Percentiles rank a stretch among this genome's conserved stretches.
Conservation (phyloP, 2,113 vertebrate species). For the Gulo gulo region DNA sequence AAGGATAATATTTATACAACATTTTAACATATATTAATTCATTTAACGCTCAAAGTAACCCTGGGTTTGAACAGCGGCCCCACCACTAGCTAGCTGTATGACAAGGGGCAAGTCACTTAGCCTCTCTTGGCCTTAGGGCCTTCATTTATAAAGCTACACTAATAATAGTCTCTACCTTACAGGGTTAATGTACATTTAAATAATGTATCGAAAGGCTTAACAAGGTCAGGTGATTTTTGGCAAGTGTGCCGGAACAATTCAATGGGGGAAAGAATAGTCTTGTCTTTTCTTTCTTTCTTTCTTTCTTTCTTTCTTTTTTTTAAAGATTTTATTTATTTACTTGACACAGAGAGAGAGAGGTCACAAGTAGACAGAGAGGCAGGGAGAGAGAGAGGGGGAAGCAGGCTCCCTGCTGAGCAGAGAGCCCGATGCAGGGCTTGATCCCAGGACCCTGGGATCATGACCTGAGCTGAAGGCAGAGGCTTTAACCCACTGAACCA, state of each 20-base stretch:
- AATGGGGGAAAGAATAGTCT: neutral
- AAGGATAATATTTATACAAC: neutral
- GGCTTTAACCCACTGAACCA: too few relatives aligned
- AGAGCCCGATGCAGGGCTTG: too few relatives aligned
- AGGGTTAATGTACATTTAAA: neutral
- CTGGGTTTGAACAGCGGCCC: neutral
- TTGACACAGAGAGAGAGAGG: too few relatives aligned
- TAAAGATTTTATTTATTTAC: too few relatives aligned
- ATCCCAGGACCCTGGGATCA: too few relatives aligned
- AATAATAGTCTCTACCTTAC: neutral
- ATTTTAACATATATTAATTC: neutral
- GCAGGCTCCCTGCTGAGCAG: too few relatives aligned
- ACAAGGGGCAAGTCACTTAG: neutral
- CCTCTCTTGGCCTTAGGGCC: neutral
- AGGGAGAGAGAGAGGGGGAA: too few relatives aligned
- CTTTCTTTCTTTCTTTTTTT: too few relatives aligned
- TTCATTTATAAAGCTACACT: neutral
- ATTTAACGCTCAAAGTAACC: neutral
- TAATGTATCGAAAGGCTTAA: neutral
- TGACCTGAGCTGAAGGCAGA: too few relatives aligned
- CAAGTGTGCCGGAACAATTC: neutral
- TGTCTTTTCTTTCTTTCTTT: too few relatives aligned
- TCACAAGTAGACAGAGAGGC: too few relatives aligned
- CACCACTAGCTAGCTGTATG: neutral
- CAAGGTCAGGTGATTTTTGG: neutral